Conservation (phyloP, 2,113 vertebrate species). For the Ciconia stormi region DNA sequence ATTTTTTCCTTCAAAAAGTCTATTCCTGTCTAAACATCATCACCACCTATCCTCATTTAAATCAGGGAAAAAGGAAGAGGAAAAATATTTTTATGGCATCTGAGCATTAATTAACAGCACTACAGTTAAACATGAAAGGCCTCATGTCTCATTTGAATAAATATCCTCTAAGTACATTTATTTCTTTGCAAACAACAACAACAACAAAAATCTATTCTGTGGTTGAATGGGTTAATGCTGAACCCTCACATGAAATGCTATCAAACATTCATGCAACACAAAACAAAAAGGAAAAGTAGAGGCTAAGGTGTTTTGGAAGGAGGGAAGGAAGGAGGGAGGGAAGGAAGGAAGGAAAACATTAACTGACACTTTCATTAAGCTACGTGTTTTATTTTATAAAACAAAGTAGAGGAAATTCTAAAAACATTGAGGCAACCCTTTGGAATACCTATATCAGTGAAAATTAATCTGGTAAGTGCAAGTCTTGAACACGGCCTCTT, state of each 20-base stretch:
- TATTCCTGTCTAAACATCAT: background rate
- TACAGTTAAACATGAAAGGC: background rate
- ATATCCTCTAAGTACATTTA: background rate
- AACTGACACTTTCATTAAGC: background rate
- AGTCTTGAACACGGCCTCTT: background rate
- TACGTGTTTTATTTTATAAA: background rate
- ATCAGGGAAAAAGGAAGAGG: background rate
- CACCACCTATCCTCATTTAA: background rate
- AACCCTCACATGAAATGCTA: background rate
- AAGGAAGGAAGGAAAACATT: background rate
- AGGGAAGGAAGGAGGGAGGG: no score
- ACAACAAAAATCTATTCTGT: background rate
- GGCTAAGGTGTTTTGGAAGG: background rate
- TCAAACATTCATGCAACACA: background rate
- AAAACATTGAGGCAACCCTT: background rate
- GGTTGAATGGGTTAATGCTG: background rate
- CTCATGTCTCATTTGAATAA: background rate
- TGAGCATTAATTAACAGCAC: background rate
- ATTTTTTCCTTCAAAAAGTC: background rate
- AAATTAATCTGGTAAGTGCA: background rate
- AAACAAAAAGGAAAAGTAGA: background rate
- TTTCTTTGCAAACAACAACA: background rate
- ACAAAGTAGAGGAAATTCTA: background rate
- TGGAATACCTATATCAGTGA: background rate
- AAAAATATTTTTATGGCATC: background rate